Evolutionary conservation across 2,113 vertebrate species (phyloP).

Genomic region (Thalassarche chlororhynchos): DNA sequence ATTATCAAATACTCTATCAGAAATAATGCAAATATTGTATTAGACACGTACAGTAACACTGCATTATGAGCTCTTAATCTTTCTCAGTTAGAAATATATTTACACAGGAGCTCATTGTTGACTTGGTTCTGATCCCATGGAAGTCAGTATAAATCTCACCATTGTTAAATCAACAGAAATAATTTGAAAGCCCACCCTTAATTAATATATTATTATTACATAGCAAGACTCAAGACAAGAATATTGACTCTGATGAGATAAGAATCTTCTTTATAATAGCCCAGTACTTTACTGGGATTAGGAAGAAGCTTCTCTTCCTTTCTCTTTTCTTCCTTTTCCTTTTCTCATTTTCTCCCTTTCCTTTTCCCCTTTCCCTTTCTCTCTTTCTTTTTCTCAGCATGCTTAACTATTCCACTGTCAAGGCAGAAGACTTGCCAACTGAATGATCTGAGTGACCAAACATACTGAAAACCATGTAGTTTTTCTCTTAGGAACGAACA

Average conservation of each 20-base stretch:
- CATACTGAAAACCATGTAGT: background rate
- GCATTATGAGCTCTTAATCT: background rate
- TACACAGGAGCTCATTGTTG: background rate
- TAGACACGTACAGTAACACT: background rate
- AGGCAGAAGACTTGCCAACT: background rate
- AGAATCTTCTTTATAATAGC: background rate
- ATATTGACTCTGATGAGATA: background rate
- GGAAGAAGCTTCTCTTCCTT: background rate
- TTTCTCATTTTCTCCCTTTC: background rate
- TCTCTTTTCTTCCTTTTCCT: background rate
- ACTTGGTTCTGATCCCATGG: background rate
- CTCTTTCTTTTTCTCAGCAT: background rate
- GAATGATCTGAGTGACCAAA: conserved; percentile 52
- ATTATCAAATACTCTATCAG: background rate
- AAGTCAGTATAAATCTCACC: background rate
- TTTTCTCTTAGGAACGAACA: conserved; percentile 14
- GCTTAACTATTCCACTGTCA: conserved; percentile 19
- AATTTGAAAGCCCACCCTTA: background rate
- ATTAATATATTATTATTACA: background rate
- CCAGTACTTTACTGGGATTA: background rate
- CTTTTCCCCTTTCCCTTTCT: background rate
- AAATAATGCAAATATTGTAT: background rate
- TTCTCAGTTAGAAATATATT: background rate
- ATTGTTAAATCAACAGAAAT: background rate
- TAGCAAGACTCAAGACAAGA: background rate